These are phyloP conservation scores for Trachops cirrhosus DNA, from an alignment of 2,797 vertebrate species.

Conservation along the genomic window DNA sequence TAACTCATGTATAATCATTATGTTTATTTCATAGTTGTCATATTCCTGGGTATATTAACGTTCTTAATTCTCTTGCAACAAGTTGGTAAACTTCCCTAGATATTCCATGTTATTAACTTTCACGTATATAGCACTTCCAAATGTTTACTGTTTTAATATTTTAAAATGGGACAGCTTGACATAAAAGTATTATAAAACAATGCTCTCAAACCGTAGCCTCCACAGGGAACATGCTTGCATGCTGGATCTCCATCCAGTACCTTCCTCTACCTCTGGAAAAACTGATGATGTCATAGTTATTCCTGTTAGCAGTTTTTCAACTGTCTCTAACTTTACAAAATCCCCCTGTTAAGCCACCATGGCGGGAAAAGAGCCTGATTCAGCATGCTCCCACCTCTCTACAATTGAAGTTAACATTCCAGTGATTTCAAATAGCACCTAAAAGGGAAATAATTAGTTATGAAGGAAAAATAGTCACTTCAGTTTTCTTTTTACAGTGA, in stretches of 20 bases:
- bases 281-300: neutral
- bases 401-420: neutral
- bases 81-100: neutral
- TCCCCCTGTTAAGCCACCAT: no score
- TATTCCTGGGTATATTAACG: neutral
- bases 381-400: neutral
- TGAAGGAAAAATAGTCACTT: neutral
- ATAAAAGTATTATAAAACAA: neutral
- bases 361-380: neutral
- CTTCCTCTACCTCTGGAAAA: neutral
- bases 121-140: neutral
- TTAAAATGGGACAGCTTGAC: neutral
- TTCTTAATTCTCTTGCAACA: neutral
- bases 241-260: neutral
- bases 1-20: neutral
- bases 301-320: neutral
- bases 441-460: neutral
- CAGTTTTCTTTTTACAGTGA: neutral
- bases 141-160: neutral
- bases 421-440: neutral
- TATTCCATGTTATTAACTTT: neutral
- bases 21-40: neutral
- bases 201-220: neutral
- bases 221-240: neutral
- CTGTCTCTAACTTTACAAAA: neutral